Percentiles rank a stretch among this genome's conserved stretches.
These are phyloP conservation scores for Pachycephala philippinensis DNA, from an alignment of 2,113 vertebrate species.

Conservation along the genomic window DNA sequence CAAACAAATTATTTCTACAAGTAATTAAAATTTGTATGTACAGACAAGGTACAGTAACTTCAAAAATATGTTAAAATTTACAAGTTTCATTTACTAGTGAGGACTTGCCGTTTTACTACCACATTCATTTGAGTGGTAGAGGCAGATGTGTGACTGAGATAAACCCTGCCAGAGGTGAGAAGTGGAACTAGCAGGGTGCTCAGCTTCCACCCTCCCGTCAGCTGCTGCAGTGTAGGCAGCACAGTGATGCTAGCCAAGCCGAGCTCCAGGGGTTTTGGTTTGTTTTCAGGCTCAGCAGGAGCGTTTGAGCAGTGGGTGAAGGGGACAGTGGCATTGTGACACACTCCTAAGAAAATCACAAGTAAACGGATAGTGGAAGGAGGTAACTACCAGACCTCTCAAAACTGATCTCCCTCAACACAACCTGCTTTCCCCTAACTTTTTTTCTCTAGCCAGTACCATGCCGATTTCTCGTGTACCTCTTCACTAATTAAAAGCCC, in stretches of 20 bases:
- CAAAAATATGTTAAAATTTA: not conserved
- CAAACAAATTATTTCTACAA: not conserved
- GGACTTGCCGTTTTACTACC: not conserved
- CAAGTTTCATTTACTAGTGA: not conserved
- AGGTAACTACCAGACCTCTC: not conserved
- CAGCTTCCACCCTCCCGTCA: not conserved
- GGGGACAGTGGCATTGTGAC: not conserved
- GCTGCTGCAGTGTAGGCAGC: not conserved
- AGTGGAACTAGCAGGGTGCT: not conserved
- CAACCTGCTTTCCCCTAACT: not conserved
- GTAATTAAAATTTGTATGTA: not conserved
- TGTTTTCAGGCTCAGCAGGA: not conserved
- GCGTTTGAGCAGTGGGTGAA: not conserved
- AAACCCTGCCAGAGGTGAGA: not conserved
- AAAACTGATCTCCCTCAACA: not conserved
- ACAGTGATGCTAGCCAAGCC: not conserved
- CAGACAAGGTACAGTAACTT: not conserved
- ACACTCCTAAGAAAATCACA: not conserved
- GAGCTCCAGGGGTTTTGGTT: not conserved
- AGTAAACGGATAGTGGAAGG: not conserved
- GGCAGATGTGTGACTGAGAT: not conserved
- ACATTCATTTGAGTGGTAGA: not conserved
- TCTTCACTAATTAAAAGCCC: not conserved
- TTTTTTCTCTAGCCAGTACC: not conserved
- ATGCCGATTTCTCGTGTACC: not conserved